Evolutionary conservation across 2,888 invertebrate species (phyloP), one percentile per base, ranked within the genome.

Genomic region (Norana najaformis): DNA sequence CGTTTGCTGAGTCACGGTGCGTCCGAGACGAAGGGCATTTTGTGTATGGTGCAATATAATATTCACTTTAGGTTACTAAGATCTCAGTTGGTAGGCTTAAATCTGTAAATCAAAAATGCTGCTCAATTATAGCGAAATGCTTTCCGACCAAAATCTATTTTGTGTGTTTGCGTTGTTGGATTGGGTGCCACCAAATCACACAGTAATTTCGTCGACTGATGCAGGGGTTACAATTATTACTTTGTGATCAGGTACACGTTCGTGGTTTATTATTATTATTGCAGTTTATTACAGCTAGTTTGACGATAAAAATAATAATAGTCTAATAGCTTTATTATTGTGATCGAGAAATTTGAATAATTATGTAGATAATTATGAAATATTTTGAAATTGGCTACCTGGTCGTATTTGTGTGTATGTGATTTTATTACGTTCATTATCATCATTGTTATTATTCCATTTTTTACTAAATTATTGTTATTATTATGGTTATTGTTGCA

Each of bases 51-150:
- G 85, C 85, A 85, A 85, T 85, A 85, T n/a, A 85, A 85, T 36
- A 37, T 85, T 85, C 37, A 35, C 85, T 85, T 85, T 85, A 85
- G 85, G 85, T 85, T 85, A 85, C 35, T 35, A 85, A 85, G 85
- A 85, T 85, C 85, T 85, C 85, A 16, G 85, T 85, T 16, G 36
- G 36, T 85, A 85, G 85, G 85, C 85, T 85, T 85, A 85, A 85
- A 85, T 85, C 36, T 85, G 85, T 85, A 85, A 85, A 85, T 85
- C 85, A 85, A 85, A 85, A 85, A 13, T 85, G 85, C 85, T 85
- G 85, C 85, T 85, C 85, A 85, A 85, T n/a, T 85, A 18, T 85
- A n/a, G 85, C 37, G 16, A 85, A n/a, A 85, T 85, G 85, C 37
- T 85, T 85, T 85, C 20, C 85, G 85, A 85, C 85, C 85, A 85